Conservation (phyloP, 2,113 vertebrate genomes). For the Dipodomys spectabilis region DNA sequence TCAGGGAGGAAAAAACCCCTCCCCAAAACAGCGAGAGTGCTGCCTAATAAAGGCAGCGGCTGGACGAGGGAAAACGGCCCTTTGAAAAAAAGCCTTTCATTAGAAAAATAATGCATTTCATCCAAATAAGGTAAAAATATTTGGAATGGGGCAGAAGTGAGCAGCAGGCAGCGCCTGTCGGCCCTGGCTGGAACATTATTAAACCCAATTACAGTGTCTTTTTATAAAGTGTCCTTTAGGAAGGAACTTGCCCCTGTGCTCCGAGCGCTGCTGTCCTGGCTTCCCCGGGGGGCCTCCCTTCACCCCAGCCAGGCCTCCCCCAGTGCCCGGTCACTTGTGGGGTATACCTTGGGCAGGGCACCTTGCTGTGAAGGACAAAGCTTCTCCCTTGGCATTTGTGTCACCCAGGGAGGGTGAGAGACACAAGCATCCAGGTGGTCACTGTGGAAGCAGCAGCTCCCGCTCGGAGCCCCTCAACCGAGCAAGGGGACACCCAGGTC, state of each 20-base stretch:
- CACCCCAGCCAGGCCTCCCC: background rate
- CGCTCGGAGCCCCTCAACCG: background rate
- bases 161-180: slow-evolving; percentile 86
- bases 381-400: rapidly evolving
- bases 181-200: slow-evolving; percentile 87
- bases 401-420: background rate
- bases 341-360: background rate
- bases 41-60: slow-evolving; percentile 90
- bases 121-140: slow-evolving; percentile 94
- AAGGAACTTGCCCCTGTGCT: slow-evolving; percentile 72
- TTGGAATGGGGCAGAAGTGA: slow-evolving; percentile 90
- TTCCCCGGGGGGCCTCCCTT: background rate
- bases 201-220: slow-evolving; percentile 85
- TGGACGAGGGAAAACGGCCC: slow-evolving; percentile 85
- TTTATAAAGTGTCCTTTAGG: slow-evolving; percentile 84
- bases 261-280: slow-evolving; percentile 49
- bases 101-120: slow-evolving; percentile 93
- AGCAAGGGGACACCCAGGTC: background rate
- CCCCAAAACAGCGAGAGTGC: slow-evolving; percentile 85
- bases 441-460: too few relatives aligned
- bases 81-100: slow-evolving; percentile 88
- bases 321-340: rapidly evolving
- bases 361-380: background rate
- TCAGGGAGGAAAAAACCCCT: slow-evolving; percentile 85
- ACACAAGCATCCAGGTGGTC: background rate